Evolutionary conservation across 2,797 vertebrate species (phyloP).

Genomic region (Sparidentex hasta): DNA sequence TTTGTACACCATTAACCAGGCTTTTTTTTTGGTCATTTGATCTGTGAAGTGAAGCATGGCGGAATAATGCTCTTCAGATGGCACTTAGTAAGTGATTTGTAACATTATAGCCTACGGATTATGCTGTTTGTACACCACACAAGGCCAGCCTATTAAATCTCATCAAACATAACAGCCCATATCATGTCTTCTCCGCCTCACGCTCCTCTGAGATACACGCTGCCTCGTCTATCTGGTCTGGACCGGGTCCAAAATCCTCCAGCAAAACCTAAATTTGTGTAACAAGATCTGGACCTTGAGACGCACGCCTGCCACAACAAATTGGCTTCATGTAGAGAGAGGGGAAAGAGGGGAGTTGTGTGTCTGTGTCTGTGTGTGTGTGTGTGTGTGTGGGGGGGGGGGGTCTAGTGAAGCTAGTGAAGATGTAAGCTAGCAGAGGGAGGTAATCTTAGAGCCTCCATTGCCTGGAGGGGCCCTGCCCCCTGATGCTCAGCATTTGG

Average conservation of each 20-base stretch:
- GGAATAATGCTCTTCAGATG: conserved; percentile 62
- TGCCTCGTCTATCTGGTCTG: conserved; percentile 81
- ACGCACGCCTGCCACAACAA: conserved; percentile 87
- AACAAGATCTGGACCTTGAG: conserved; percentile 86
- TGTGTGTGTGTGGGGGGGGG: conserved; percentile 31
- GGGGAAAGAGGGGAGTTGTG: conserved; percentile 38
- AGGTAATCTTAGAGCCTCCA: conserved; percentile 83
- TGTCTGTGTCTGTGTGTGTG: too few relatives aligned
- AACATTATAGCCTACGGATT: conserved; percentile 76
- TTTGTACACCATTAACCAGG: conserved; percentile 38
- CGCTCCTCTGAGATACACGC: conserved; percentile 69
- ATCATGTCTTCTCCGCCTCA: conserved; percentile 78
- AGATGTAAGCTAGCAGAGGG: conserved; percentile 79
- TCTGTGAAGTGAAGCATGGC: conserved; percentile 45
- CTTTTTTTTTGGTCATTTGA: conserved; percentile 46
- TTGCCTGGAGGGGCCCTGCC: conserved; percentile 77
- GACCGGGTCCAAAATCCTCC: conserved; percentile 80
- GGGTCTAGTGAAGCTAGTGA: conserved; percentile 67
- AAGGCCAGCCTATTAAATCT: conserved; percentile 76
- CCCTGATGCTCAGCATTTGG: conserved; percentile 82
- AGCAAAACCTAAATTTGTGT: conserved; percentile 85
- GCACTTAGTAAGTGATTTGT: conserved; percentile 74
- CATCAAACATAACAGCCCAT: conserved; percentile 82
- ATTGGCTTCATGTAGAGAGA: conserved; percentile 84
- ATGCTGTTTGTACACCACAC: conserved; percentile 75